Base-by-base conservation (phyloP, 2,113 vertebrate genomes). In the Oreotrochilus melanogaster region DNA sequence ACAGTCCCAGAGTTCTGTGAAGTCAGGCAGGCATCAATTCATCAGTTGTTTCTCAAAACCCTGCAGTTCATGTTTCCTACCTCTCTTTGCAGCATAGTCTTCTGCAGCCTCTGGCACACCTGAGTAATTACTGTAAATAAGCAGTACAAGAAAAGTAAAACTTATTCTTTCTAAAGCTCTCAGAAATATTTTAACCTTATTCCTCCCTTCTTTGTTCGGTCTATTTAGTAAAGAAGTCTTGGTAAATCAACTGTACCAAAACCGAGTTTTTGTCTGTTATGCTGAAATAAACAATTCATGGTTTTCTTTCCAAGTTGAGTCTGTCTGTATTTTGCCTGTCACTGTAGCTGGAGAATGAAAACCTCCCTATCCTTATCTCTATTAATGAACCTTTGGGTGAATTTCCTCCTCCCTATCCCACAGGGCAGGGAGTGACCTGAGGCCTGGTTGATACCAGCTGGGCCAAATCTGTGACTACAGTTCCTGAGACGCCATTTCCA, bases 1-100 rank as follows among this genome's bases (percentile, higher is more conserved):
- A 93, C 97, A 98, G 86, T 97, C 94, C 89, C 96, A 98, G 24
- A 98, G 86, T 97, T 96, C 93, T 95, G 95, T 97, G 97, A 99
- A 42, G 92, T 97, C 45, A 98, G 85, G 97, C 95, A 9, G 98
- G 96, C n/a, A 95, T 94, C 27, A 98, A 47, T 79, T 98, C n/a
- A 95, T 94, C 27, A 98, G 48, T 79, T 98, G 96, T 42, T 51
- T 84, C 39, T 95, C 97, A 54, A 97, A 97, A 62, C 78, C 89
- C 61, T 97, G 78, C 97, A 95, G 75, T 98, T 96, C 27, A 97
- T 88, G 78, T 98, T 80, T 64, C 91, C 93, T 84, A 86, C 60
- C 93, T 98, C 98, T 43, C 98, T 98, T 56, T 96, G 79, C 64
- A 98, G 95, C 60, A 98, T 75, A 6, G 95, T 98, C 65, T 96